Evolutionary conservation across 2,888 invertebrate species (phyloP), one percentile per base, ranked within the genome.

Genomic region (Drosophila cyrtoloma): DNA sequence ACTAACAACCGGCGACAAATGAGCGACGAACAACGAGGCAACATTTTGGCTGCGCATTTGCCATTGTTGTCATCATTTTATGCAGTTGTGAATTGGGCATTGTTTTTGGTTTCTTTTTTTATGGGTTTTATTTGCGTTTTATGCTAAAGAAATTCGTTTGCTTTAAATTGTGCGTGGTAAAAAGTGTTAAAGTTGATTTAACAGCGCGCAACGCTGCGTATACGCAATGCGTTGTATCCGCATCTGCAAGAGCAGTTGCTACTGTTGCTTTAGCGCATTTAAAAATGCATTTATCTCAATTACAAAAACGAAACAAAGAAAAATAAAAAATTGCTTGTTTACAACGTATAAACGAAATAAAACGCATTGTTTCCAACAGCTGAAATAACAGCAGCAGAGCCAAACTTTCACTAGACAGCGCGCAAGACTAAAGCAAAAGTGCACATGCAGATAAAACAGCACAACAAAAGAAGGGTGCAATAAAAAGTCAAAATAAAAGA

Each of bases 271-370:
- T 60, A 75, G 81, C 75, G 76, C 88, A 83, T 86, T 88, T 90
- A 69, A 86, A 86, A 88, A 86, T 84, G 88, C 87, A 88, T 90
- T 88, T 90, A 86, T 90, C 87, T 90, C 89, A 90, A 90, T 88
- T 90, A 84, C 79, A 65, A 71, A 63, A 65, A 68, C 51, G 56
- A 65, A 56, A 69, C 60, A 59, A 35, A 69, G 59, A 69, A 47
- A 61, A 60, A 39, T 28, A 26, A 39, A 67, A 86, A 82, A 77
- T 84, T 82, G 86, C 84, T 82, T 76, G 79, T 74, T 88, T 81
- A 71, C 86, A 78, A 65, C 75, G 76, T 67, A 76, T 78, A 75
- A 82, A 82, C 77, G 79, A 79, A 84, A 87, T 76, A 70, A 66
- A 72, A 88, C 90, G 81, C 86, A 90, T 88, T 86, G 89, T 90